Evolutionary conservation across 1,140 invertebrate species (phyloP), one percentile per base, ranked within the genome.

Genomic region (Ooceraea biroi): DNA sequence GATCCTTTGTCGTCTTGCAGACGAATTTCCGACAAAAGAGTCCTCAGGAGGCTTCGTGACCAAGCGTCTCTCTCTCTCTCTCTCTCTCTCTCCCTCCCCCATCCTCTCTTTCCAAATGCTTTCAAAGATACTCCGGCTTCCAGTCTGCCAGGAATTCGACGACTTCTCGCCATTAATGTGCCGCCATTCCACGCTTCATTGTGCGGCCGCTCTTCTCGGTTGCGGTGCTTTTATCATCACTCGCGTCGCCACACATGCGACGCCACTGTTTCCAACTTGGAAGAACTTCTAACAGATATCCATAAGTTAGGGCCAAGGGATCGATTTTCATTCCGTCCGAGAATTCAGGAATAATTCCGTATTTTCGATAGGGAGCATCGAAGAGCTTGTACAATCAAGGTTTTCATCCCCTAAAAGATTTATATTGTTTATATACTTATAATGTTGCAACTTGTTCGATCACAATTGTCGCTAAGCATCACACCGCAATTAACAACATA

Each of bases 281-380:
- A 88, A 89, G 90, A 91, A 92, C 91, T 92, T 91, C 89, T 91
- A 91, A 90, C 90, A 91, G 89, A 85, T 90, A 90, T 85, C 90
- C 87, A 91, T 91, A 91, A 92, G 86, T 92, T 91, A 72, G 71
- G 72, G 85, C 78, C 88, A 91, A 92, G 88, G 85, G 85, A 91
- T 91, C 86, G 90, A 85, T 89, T 36, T 86, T 89, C 89, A 89
- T 91, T 7, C 36, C 84, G 86, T 72, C 60, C 57, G 69, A 72
- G 73, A 90, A 91, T 90, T 90, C 63, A 78, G 85, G 86, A 92
- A 91, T 90, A 92, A 88, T 92, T 92, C 83, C 50, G 50, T 46
- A 52, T 30, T 63, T 22, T 65, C 22, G 30, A 4, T 30, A 48
- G 48, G 17, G 10, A 22, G 17, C 63, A 55, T 7, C 27, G 46